Evolutionary conservation across 2,113 vertebrate genomes (phyloP).

Genomic region (Cyanoderma ruficeps): DNA sequence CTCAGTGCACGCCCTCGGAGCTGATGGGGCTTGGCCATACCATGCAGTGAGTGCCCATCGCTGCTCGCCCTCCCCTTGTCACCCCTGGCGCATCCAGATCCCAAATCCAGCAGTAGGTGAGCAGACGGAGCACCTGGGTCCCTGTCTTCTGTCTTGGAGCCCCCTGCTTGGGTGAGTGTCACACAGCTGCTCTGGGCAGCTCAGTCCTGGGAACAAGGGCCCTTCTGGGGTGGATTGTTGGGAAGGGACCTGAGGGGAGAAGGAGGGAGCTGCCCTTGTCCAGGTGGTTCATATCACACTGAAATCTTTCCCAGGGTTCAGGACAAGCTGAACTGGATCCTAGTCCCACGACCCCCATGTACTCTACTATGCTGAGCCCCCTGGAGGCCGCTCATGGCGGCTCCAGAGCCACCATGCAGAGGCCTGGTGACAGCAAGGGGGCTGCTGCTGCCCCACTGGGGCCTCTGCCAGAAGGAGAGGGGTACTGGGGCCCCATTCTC

Average conservation of each 20-base stretch:
- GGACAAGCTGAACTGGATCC: neutral
- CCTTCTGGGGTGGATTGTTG: neutral
- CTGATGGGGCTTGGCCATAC: fast-evolving
- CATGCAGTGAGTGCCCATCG: neutral
- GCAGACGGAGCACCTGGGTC: neutral
- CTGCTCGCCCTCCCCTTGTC: fast-evolving
- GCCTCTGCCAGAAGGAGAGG: neutral
- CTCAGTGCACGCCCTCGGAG: neutral
- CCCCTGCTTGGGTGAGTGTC: neutral
- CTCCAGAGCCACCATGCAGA: neutral
- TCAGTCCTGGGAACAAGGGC: neutral
- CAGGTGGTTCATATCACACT: neutral
- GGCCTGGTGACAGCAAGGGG: neutral
- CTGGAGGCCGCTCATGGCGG: fast-evolving
- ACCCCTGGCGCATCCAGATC: fast-evolving
- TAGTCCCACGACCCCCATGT: neutral
- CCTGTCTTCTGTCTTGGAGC: fast-evolving
- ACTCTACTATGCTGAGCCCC: neutral
- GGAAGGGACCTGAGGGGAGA: neutral
- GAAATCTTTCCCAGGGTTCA: neutral
- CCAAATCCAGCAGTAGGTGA: neutral
- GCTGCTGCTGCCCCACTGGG: neutral
- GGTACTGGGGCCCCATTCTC: neutral
- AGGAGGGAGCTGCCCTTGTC: neutral
- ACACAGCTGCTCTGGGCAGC: fast-evolving